Base-by-base conservation (phyloP, 2,113 vertebrate species). In the Sorex araneus region DNA sequence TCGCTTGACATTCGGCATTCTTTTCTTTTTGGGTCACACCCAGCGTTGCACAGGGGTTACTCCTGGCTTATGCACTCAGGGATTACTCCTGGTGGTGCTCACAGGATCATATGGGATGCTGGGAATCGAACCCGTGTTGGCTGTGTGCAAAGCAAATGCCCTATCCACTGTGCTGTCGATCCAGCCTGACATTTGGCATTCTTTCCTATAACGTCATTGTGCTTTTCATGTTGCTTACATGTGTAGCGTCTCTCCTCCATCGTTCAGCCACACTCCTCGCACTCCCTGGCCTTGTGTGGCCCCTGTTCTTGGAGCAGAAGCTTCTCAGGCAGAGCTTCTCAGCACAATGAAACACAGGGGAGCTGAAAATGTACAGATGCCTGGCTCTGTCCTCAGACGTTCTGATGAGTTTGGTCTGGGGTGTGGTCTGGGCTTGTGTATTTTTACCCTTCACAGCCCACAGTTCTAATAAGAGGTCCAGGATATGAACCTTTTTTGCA, bases 321-420 rank as follows among this genome's bases (percentile, higher is more conserved):
- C 5, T 57, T 92, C 18, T 69, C 27, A 57, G 78, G 27, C 21
- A 34, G 66, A 63, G 63, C 21, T 3, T 12, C 15, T 45, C 27
- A 40, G 15, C 10, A 36, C 25, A 8, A 18, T 47, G 63, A 40
- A 73, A 75, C 63, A 66, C 21, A 8, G 34, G 64, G 81, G 73
- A 75, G 3, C 45, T 86, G 82, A 54, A 19, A 93, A 87, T 43
- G 76, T 60, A 45, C 54, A 87, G 87, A 36, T 50, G n/a, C 43
- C 74, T 50, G 34, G 70, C 21, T 54, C n/a, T 32, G 1, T 57
- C 28, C 47, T 87, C 70, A 82, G 54, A 57, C 30, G 34, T 92
- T 84, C 66, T 81, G 60, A 80, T 64, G 10, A 80, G 34, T 60
- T 63, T 71, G 81, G n/a, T 67, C 23, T 85, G 86, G 60, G 45